These are phyloP conservation scores for Ennomos quercinarius DNA, from an alignment of 2,888 invertebrate species.

Conservation along the genomic window DNA sequence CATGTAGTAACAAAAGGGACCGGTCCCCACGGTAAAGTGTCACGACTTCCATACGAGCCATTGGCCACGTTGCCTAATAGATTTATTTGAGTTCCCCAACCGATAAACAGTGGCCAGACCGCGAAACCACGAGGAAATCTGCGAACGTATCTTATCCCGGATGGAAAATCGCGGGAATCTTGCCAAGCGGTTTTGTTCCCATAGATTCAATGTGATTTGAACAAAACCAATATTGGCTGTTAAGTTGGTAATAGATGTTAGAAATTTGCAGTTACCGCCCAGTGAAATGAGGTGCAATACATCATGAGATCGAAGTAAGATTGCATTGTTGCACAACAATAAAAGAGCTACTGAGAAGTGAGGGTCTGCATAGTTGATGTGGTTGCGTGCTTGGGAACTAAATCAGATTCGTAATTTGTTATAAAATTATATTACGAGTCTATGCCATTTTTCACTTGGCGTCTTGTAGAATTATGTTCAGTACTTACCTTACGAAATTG, in stretches of 20 bases:
- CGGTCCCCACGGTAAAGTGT: conserved; percentile 68
- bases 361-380: conserved; percentile 68
- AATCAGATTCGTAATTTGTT: conserved; percentile 75
- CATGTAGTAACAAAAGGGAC: conserved; percentile 60
- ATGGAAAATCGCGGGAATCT: conserved; percentile 77
- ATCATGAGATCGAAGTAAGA: conserved; percentile 73
- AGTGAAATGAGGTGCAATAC: conserved; percentile 79
- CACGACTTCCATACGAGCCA: conserved; percentile 73
- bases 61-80: conserved; percentile 70
- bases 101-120: conserved; percentile 78
- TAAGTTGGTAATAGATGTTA: conserved; percentile 66
- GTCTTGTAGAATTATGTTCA: conserved; percentile 24
- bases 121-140: conserved; percentile 81
- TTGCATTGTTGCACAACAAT: conserved; percentile 78
- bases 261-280: conserved; percentile 45
- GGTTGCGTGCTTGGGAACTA: conserved; percentile 77
- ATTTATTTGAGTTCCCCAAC: conserved; percentile 75
- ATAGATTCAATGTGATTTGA: conserved; percentile 75
- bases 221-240: conserved; percentile 79
- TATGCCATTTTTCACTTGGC: conserved; percentile 34
- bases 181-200: conserved; percentile 75
- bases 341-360: conserved; percentile 67
- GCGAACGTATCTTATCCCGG: conserved; percentile 75
- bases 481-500: conserved; percentile 19
- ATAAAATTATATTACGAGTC: conserved; percentile 50